Evolutionary conservation across 2,888 invertebrate genomes (phyloP).

Genomic region (Isoperla grammatica): DNA sequence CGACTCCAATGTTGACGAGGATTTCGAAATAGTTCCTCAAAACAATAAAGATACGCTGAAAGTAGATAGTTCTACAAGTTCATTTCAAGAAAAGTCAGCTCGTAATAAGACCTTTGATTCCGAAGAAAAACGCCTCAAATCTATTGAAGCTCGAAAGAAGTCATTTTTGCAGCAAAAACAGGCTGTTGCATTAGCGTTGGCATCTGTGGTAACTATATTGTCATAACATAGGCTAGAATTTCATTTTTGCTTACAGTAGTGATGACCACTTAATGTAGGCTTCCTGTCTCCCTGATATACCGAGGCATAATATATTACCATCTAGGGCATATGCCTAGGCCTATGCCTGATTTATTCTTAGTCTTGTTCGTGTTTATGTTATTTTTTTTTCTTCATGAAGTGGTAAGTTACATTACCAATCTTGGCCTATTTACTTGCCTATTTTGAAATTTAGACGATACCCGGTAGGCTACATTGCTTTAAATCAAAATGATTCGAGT

Average conservation of each 20-base stretch:
- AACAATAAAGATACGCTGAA: neutral
- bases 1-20: neutral
- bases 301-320: too few relatives aligned
- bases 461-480: too few relatives aligned
- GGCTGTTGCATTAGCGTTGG: conserved; percentile 58
- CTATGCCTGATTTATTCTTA: too few relatives aligned
- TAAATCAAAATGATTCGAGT: too few relatives aligned
- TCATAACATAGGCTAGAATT: conserved; percentile 1
- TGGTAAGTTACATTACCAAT: too few relatives aligned
- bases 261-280: too few relatives aligned
- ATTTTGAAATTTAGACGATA: too few relatives aligned
- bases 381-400: neutral
- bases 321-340: too few relatives aligned
- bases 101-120: conserved; percentile 38
- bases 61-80: neutral
- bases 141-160: conserved; percentile 58
- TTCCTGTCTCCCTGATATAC: too few relatives aligned
- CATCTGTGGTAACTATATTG: conserved; percentile 56
- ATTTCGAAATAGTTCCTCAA: neutral
- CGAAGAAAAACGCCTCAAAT: conserved; percentile 61
- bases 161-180: conserved; percentile 59
- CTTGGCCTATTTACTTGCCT: too few relatives aligned
- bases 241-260: neutral
- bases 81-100: neutral
- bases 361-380: neutral